Percentiles rank a stretch among this genome's conserved stretches.
Evolutionary conservation across 2,888 invertebrate genomes (phyloP).

Genomic region (Diachrysia chrysitis): DNA sequence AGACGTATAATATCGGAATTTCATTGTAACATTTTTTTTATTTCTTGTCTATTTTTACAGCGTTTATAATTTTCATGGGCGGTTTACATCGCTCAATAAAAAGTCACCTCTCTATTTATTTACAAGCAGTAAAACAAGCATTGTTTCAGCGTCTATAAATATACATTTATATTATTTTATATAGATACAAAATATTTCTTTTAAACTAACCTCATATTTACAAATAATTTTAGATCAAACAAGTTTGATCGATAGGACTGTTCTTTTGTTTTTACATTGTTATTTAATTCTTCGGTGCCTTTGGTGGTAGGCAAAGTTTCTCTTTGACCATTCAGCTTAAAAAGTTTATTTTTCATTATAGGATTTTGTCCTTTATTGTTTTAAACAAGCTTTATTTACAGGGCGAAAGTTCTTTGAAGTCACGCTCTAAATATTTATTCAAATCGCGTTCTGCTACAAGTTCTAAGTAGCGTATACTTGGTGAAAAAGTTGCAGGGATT

Average conservation of each 20-base stretch:
- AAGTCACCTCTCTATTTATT: slow-evolving; percentile 58
- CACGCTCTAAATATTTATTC: background rate
- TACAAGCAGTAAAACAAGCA: slow-evolving; percentile 66
- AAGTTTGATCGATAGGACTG: slow-evolving; percentile 40
- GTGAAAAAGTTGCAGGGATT: background rate
- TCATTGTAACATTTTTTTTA: slow-evolving; percentile 55
- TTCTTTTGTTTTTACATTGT: slow-evolving; percentile 23
- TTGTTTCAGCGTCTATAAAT: slow-evolving; percentile 57
- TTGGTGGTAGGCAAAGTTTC: slow-evolving; percentile 25
- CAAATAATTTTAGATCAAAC: slow-evolving; percentile 41
- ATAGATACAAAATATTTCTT: slow-evolving; percentile 60
- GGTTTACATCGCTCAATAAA: slow-evolving; percentile 45
- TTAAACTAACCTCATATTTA: slow-evolving; percentile 57
- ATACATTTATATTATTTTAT: slow-evolving; percentile 60
- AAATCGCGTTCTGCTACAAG: background rate
- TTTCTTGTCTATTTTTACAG: slow-evolving; percentile 57
- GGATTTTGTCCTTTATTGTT: slow-evolving; percentile 19
- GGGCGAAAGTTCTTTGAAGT: slow-evolving; percentile 15
- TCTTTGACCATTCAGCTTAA: slow-evolving; percentile 36
- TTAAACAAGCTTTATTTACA: slow-evolving; percentile 39
- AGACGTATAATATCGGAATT: slow-evolving; percentile 62
- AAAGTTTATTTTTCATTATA: slow-evolving; percentile 23
- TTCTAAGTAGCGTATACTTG: background rate
- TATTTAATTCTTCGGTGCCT: slow-evolving; percentile 31
- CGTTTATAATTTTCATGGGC: slow-evolving; percentile 29